Evolutionary conservation across 2,113 vertebrate genomes (phyloP), one percentile per base, ranked within the genome.

Genomic region (Desmodus rotundus): DNA sequence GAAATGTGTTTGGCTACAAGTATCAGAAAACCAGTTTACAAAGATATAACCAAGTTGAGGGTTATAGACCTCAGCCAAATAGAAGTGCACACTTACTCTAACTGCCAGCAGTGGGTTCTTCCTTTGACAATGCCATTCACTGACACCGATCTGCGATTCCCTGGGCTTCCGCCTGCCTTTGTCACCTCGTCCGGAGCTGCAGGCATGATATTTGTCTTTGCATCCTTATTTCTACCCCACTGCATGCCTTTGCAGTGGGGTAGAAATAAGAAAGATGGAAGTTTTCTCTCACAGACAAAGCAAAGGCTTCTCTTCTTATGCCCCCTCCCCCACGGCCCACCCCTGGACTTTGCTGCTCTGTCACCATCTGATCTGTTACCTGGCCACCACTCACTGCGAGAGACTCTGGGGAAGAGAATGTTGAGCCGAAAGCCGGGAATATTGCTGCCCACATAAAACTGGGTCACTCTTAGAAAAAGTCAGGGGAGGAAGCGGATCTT

Each of bases 1-100:
- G 20, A 68, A 92, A 74, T 85, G n/a, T 76, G 28, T 93, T 93
- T 93, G 36, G 36, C 31, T 52, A 4, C 13, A 67, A 56, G 33
- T 31, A 54, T 50, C 58, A 63, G 41, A 41, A 84, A 65, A 13
- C 17, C 54, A 70, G 22, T 78, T 90, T 58, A n/a, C 3, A 87
- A 80, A 86, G n/a, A 73, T 33, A 9, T 65, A 61, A 91, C 68
- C 16, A 83, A 84, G 41, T 24, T 65, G 28, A 26, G 45, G 24
- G 45, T 63, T 63, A 63, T 26, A 63, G 19, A 63, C 84, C 22
- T n/a, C 31, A 45, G 31, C 61, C 13, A 20, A 10, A 41, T 50
- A 33, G 7, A 41, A 16, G 65, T 6, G 17, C 10, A 7, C 33
- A 38, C 14, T 45, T 68, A 14, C n/a, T 43, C 74, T 28, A 82